Percentiles rank a stretch among this genome's conserved stretches.
Conservation (phyloP, 1,140 invertebrate species). For the Scaptomyza montana region DNA sequence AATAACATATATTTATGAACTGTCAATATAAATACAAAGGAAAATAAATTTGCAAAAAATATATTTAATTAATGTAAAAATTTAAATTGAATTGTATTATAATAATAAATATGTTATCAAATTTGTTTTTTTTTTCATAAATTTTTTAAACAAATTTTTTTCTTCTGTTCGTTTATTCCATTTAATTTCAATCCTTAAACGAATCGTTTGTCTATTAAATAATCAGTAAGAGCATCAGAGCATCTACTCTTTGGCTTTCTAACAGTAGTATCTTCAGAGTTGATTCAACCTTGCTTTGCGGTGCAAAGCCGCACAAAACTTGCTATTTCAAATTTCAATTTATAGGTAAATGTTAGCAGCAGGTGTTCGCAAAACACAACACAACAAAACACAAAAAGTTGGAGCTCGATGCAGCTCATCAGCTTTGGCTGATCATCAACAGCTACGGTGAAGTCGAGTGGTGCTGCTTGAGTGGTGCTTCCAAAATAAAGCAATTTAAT, state of each 20-base stretch:
- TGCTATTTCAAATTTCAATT: conserved; percentile 70
- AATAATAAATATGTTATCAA: no score
- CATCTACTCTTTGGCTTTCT: not conserved
- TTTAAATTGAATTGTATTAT: no score
- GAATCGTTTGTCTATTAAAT: not conserved
- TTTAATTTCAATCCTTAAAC: no score
- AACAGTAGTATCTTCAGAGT: conserved; percentile 1
- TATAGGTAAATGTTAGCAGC: conserved; percentile 77
- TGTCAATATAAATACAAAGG: no score
- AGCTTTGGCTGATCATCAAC: conserved; percentile 49
- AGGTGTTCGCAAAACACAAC: conserved; percentile 59
- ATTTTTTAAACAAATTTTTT: no score
- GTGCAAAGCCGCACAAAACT: conserved; percentile 48
- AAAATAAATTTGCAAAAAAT: no score
- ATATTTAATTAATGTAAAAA: no score
- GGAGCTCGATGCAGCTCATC: conserved; percentile 45
- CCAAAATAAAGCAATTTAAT: conserved; percentile 81
- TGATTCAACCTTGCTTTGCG: conserved; percentile 42
- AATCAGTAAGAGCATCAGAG: conserved; percentile 15
- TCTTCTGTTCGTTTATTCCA: no score
- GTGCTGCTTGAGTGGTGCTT: conserved; percentile 41
- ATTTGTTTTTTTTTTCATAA: no score
- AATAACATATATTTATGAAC: no score
- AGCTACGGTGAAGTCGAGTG: conserved; percentile 21
- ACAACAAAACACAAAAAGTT: not conserved